Percentiles rank a stretch among this genome's conserved stretches.
Conservation (phyloP, 2,797 vertebrate species). For the Bovichtus diacanthus region DNA sequence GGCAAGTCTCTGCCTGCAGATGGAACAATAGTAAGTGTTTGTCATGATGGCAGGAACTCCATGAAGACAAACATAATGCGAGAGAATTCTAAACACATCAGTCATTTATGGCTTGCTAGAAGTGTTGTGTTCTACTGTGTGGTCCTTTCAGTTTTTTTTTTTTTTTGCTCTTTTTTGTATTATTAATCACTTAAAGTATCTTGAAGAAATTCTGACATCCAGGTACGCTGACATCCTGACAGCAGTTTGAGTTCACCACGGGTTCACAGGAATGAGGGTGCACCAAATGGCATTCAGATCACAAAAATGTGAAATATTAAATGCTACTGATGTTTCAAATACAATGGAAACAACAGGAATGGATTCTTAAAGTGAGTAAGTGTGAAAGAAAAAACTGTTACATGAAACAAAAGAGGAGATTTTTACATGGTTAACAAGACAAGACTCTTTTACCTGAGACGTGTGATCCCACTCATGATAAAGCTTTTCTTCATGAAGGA, state of each 20-base stretch:
- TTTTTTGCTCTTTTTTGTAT: neutral
- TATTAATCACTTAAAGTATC: neutral
- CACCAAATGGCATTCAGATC: neutral
- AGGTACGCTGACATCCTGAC: slow-evolving; percentile 4
- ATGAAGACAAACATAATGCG: slow-evolving; percentile 53
- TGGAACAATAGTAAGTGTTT: slow-evolving; percentile 53
- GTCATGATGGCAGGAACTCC: slow-evolving; percentile 56
- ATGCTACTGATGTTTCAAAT: neutral
- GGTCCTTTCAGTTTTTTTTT: neutral
- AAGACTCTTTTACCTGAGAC: neutral
- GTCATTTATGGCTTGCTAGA: neutral
- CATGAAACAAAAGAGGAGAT: neutral
- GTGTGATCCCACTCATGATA: neutral
- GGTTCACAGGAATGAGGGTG: slow-evolving; percentile 5
- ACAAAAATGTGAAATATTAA: slow-evolving; percentile 4
- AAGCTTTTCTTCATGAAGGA: neutral
- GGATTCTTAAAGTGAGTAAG: slow-evolving; percentile 17
- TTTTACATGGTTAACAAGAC: neutral
- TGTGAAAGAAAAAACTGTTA: neutral
- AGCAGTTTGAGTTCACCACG: slow-evolving; percentile 1
- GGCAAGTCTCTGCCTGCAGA: slow-evolving; percentile 49
- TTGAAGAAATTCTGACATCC: slow-evolving; percentile 13
- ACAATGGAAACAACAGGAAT: slow-evolving; percentile 7
- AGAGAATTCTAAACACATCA: neutral
- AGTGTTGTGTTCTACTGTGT: slow-evolving; percentile 1